Evolutionary conservation across 1,140 invertebrate species (phyloP), one percentile per base, ranked within the genome.

Genomic region (Hylyphantes graminicola): DNA sequence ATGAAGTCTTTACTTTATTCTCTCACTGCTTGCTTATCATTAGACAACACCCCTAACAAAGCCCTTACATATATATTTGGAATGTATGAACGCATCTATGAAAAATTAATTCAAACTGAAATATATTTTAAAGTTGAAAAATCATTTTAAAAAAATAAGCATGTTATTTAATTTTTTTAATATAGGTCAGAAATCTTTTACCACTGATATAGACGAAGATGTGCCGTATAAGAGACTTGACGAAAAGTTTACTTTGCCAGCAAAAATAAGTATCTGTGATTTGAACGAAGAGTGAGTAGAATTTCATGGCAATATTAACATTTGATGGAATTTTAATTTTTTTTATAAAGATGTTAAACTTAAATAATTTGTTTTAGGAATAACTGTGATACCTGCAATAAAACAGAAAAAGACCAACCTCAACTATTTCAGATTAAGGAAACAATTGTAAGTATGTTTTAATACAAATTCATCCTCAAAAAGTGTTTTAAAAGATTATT

Each of bases 371-470:
- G 7, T 11, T 80, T 50, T 12, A 80, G 77, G 8, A 65, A 17
- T 7, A 50, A n/a, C 68, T 81, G 79, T 81, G 79, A 81, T 81
- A 81, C 79, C 12, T 81, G 79, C 64, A 72, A n/a, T 17, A 81
- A 81, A 73, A 9, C 79, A n/a, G 73, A 81, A 64, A n/a, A 65
- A 63, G 63, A 12, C 21, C 67, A 17, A 55, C 76, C 76, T 64
- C 76, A 78, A 13, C n/a, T 65, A 21, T 12, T 67, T 15, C 76
- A 65, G 35, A 57, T 63, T 17, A 7, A 19, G 55, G 63, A 67
- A 12, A 15, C 53, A 10, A 55, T 55, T 35, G 76, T 78, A 67
- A 68, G 57, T 55, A n/a, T 57, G 12, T 12, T 59, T 74, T 19
- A 72, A 4, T 19, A 21, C 12, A 13, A 68, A 12, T 68, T 68